Percentiles rank a stretch among this genome's conserved stretches.
Conservation (phyloP, 92 coral and sea anemone genomes). For the Porites lobata region DNA sequence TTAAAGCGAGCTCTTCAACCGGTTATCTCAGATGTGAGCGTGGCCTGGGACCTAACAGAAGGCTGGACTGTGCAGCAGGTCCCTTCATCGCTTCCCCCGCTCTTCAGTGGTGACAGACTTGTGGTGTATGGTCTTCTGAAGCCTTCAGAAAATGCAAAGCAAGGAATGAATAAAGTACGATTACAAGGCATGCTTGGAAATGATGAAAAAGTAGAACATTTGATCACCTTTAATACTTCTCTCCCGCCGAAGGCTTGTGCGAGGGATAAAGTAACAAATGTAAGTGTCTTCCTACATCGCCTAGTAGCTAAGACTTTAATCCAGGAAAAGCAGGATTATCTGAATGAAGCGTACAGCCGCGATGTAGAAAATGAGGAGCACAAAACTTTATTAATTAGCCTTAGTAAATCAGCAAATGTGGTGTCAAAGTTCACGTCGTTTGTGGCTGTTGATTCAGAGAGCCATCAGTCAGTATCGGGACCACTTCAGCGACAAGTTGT, state of each 20-base stretch:
- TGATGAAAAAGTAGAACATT: neutral
- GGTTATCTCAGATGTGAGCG: conserved; percentile 66
- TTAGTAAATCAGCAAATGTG: conserved; percentile 82
- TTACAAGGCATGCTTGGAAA: neutral
- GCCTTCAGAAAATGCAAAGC: conserved; percentile 17
- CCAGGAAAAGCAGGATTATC: conserved; percentile 65
- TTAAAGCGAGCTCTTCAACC: conserved; percentile 89
- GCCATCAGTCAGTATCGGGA: conserved; percentile 59
- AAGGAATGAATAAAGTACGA: conserved; percentile 1
- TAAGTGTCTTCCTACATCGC: conserved; percentile 56
- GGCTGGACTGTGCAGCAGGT: conserved; percentile 63
- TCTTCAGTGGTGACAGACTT: conserved; percentile 73
- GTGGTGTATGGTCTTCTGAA: conserved; percentile 40
- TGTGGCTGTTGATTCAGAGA: conserved; percentile 84
- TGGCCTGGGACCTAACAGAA: conserved; percentile 78
- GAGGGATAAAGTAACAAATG: conserved; percentile 4
- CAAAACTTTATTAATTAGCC: conserved; percentile 49
- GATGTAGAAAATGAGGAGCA: conserved; percentile 6
- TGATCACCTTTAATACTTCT: conserved; percentile 2
- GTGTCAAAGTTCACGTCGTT: conserved; percentile 82
- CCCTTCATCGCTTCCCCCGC: conserved; percentile 70
- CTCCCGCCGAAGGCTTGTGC: conserved; percentile 8
- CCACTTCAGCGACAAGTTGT: neutral
- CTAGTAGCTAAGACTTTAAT: conserved; percentile 83
- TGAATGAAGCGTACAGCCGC: conserved; percentile 3